Evolutionary conservation across 2,797 vertebrate genomes (phyloP), one percentile per base, ranked within the genome.

Genomic region (Hyperoplus lanceolatus): DNA sequence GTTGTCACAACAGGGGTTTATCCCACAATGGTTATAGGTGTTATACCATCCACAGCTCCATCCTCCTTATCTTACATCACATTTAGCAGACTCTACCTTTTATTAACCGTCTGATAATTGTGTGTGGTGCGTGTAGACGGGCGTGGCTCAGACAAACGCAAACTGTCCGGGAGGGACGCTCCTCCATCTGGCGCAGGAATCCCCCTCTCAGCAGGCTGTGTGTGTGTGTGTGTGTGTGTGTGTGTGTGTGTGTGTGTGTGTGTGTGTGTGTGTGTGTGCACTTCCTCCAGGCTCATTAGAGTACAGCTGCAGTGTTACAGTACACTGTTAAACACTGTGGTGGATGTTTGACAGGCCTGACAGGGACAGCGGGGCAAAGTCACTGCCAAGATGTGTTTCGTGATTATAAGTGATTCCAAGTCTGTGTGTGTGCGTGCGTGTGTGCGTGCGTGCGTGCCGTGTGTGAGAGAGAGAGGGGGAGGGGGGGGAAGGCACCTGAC

Each of bases 111-210:
- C 73, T 69, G 56, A 53, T 81, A 77, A 84, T 48, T 76, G 80
- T 70, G 75, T 60, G 70, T 60, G 73, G 64, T 62, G 58, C 69
- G 72, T 51, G 84, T 75, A 87, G 87, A 83, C 56, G 82, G 90
- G 88, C 72, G 90, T 89, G 91, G 93, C 81, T 85, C 79, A 73
- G 86, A 82, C 90, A 82, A 91, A 87, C 64, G 57, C 81, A 80
- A 80, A 65, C 84, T 80, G 83, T 90, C 93, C 89, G 90, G 85
- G 90, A 92, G 91, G 90, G 90, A 94, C 84, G 70, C 86, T 89
- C 74, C 78, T 82, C 95, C 95, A 96, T 95, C 94, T 96, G 95
- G 86, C 46, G 75, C 53, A 91, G 92, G 92, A 91, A 90, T 92
- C 92, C 91, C 91, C 88, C 77, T 90, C 94, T 79, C 92, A 92